Evolutionary conservation across 1,140 invertebrate genomes (phyloP).

Genomic region (Bombus fervidus): DNA sequence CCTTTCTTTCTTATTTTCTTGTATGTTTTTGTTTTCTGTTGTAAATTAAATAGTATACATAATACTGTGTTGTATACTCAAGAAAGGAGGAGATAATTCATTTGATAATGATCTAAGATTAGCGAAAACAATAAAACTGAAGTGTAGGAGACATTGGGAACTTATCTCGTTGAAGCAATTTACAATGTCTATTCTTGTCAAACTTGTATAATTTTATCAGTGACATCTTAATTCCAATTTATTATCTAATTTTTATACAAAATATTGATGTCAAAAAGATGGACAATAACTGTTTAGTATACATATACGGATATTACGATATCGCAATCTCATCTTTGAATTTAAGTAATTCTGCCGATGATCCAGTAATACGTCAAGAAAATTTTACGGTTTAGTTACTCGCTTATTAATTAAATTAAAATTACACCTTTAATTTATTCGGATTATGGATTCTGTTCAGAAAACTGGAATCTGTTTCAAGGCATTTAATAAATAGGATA

Average conservation of each 20-base stretch:
- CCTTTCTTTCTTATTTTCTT: background rate
- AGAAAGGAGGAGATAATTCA: background rate
- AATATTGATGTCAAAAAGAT: background rate
- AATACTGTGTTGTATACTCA: background rate
- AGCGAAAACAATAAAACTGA: background rate
- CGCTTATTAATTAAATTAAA: background rate
- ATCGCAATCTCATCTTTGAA: background rate
- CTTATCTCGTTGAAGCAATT: background rate
- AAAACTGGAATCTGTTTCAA: background rate
- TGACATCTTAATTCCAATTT: background rate
- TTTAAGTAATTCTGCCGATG: background rate
- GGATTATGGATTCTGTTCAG: background rate
- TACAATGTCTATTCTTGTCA: background rate
- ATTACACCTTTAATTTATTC: background rate
- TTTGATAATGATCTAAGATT: conserved; percentile 5
- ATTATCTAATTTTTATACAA: too few species aligned
- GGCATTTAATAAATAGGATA: too few species aligned
- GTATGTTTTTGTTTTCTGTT: background rate
- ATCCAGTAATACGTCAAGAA: background rate
- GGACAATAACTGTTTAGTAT: background rate
- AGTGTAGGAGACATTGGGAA: background rate
- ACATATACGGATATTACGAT: background rate
- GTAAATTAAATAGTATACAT: background rate
- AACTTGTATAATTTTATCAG: conserved; percentile 26
- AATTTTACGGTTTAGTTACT: background rate